These are phyloP conservation scores for Campoletis raptor DNA, from an alignment of 2,888 invertebrate species.

Conservation along the genomic window DNA sequence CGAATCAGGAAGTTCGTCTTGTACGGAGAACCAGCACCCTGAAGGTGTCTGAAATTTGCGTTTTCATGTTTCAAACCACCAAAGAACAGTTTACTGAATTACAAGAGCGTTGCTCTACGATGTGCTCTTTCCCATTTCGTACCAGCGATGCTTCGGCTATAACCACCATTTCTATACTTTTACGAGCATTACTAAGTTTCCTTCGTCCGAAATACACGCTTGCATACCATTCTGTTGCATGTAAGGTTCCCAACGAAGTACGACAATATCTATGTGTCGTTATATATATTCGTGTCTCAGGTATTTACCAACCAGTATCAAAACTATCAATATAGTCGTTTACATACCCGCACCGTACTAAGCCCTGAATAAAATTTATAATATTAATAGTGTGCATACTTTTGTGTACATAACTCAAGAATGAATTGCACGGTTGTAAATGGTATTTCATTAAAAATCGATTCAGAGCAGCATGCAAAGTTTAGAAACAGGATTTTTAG, in stretches of 20 bases:
- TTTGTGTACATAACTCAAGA: conserved; percentile 1
- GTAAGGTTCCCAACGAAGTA: conserved; percentile 7
- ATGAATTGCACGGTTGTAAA: neutral
- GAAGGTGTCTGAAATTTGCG: conserved; percentile 21
- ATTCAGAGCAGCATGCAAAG: neutral
- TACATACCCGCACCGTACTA: neutral
- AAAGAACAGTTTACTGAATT: conserved; percentile 30
- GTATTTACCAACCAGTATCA: conserved; percentile 42
- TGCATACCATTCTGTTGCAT: neutral
- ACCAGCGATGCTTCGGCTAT: conserved; percentile 20
- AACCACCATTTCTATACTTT: conserved; percentile 62
- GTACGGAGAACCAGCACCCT: neutral
- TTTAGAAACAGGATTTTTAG: neutral
- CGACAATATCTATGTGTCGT: conserved; percentile 41
- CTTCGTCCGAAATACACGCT: neutral
- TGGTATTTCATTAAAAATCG: conserved; percentile 13
- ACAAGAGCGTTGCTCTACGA: conserved; percentile 4
- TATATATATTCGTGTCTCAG: conserved; percentile 43
- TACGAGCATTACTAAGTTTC: conserved; percentile 31
- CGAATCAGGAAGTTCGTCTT: neutral
- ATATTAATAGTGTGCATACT: conserved; percentile 17
- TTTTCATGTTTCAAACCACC: conserved; percentile 7
- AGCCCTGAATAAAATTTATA: conserved; percentile 8
- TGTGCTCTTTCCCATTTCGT: conserved; percentile 30
- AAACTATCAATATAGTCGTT: conserved; percentile 49